Percentiles rank a stretch among this genome's conserved stretches.
These are phyloP conservation scores for Buathra laborator DNA, from an alignment of 2,888 invertebrate genomes.

Conservation along the genomic window DNA sequence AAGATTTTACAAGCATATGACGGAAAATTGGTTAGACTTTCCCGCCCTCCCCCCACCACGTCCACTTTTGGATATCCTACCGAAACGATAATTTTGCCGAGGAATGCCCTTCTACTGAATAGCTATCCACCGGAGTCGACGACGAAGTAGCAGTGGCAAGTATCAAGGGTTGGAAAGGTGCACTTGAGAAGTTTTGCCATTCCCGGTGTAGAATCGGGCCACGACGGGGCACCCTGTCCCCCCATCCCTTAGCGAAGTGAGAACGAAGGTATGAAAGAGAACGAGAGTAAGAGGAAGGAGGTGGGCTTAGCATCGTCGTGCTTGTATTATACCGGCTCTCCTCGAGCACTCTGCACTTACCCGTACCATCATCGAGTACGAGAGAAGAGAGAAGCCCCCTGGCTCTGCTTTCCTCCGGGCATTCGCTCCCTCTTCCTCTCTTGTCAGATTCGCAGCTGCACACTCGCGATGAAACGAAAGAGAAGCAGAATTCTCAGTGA, in stretches of 20 bases:
- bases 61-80: conserved; percentile 3
- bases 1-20: conserved; percentile 38
- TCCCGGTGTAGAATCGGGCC: conserved; percentile 57
- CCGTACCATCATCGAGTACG: conserved; percentile 64
- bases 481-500: conserved; percentile 43
- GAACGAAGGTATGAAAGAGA: conserved; percentile 21
- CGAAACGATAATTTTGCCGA: conserved; percentile 54
- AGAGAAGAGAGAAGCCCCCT: conserved; percentile 44
- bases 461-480: conserved; percentile 23
- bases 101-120: conserved; percentile 45
- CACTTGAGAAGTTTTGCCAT: conserved; percentile 70
- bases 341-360: conserved; percentile 70
- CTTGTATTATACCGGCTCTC: conserved; percentile 60
- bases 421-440: conserved; percentile 15
- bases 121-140: conserved; percentile 32
- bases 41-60: too few relatives aligned
- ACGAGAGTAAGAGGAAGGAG: conserved; percentile 1
- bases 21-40: conserved; percentile 36
- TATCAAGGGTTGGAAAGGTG: conserved; percentile 56
- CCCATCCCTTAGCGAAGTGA: conserved; percentile 39
- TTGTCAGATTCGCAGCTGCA: conserved; percentile 38
- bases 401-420: conserved; percentile 63
- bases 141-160: conserved; percentile 14
- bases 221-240: conserved; percentile 32
- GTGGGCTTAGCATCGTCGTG: conserved; percentile 28